phyloP scores from a whole-genome alignment of 2,113 vertebrate genomes.

The Sturnira hondurensis region DNA sequence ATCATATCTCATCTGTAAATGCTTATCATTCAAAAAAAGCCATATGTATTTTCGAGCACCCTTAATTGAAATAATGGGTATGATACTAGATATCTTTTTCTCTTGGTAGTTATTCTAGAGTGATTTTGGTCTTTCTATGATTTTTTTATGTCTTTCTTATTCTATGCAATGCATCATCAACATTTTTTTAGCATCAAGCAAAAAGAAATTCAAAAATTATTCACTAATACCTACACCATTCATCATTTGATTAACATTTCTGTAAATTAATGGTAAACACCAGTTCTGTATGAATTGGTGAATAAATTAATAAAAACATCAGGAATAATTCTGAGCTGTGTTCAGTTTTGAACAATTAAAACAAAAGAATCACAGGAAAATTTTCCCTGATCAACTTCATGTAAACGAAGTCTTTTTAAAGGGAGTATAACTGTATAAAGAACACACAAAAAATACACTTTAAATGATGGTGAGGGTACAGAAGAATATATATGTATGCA shows the following conservation, averaged over 20 bases:
- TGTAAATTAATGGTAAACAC: not conserved
- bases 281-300: not conserved
- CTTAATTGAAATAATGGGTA: conserved; percentile 81
- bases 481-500: not conserved
- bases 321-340: not conserved
- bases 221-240: not conserved
- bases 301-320: not conserved
- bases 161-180: not conserved
- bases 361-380: not conserved
- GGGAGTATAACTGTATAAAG: not conserved
- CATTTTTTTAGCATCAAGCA: not conserved
- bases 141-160: not conserved
- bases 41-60: conserved; percentile 75
- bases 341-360: not conserved
- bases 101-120: conserved; percentile 50
- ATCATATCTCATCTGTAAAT: conserved; percentile 78
- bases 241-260: not conserved
- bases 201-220: conserved; percentile 12
- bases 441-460: not conserved
- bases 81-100: conserved; percentile 68
- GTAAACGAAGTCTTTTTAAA: not conserved
- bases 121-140: conserved; percentile 53
- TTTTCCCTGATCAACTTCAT: not conserved
- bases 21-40: conserved; percentile 78
- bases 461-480: not conserved